Evolutionary conservation across 2,797 vertebrate species (phyloP).

Genomic region (Eutrigla gurnardus): DNA sequence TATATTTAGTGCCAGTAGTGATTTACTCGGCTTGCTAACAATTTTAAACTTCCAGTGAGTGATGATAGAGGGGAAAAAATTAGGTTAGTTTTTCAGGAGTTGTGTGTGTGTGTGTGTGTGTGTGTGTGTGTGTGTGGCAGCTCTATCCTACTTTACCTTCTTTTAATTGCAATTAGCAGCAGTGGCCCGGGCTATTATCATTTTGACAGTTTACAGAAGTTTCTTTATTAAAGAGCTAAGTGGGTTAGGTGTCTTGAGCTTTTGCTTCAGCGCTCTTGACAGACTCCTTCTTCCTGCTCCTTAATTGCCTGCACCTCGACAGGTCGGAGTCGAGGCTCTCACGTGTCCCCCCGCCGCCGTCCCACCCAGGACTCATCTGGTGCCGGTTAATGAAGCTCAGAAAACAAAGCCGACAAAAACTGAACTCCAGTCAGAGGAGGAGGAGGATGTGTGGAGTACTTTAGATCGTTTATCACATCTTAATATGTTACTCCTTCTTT

Average conservation of each 20-base stretch:
- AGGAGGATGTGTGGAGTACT: too few relatives aligned
- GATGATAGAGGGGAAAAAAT: conserved; percentile 24
- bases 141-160: conserved; percentile 67
- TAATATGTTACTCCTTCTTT: too few relatives aligned
- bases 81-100: conserved; percentile 46
- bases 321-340: conserved; percentile 74
- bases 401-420: conserved; percentile 59
- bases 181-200: conserved; percentile 72
- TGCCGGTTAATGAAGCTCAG: conserved; percentile 70
- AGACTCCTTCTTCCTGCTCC: conserved; percentile 66
- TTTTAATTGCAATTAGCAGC: conserved; percentile 78
- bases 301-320: conserved; percentile 82
- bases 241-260: conserved; percentile 83
- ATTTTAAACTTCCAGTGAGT: background rate
- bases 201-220: conserved; percentile 83
- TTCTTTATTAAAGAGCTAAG: conserved; percentile 80
- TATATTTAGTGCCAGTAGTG: too few relatives aligned
- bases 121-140: too few relatives aligned
- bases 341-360: conserved; percentile 24
- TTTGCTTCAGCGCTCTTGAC: conserved; percentile 67
- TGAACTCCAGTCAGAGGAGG: conserved; percentile 26
- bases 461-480: too few relatives aligned
- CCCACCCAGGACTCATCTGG: conserved; percentile 69
- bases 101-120: conserved; percentile 22
- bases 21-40: background rate